These are phyloP conservation scores for Mystacornis crossleyi DNA, from an alignment of 2,113 vertebrate species.

Conservation along the genomic window DNA sequence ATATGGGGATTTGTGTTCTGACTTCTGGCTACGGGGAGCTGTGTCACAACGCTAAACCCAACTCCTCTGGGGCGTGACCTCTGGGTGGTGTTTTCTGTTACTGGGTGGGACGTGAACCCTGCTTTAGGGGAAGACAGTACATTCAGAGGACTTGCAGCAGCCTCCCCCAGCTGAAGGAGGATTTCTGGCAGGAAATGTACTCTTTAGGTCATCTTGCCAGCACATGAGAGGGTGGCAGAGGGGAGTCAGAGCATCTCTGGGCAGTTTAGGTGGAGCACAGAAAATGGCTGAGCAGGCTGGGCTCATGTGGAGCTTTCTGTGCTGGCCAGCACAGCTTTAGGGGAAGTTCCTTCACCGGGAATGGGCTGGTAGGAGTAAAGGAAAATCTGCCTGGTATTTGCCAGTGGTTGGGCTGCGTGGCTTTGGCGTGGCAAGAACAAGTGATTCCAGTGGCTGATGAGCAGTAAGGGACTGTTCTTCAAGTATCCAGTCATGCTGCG, in stretches of 20 bases:
- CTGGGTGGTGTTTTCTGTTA: not conserved
- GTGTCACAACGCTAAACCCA: accelerated
- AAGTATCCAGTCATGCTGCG: accelerated
- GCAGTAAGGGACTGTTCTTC: not conserved
- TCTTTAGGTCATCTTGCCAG: not conserved
- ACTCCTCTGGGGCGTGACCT: too few relatives aligned
- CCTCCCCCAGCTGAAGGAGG: not conserved
- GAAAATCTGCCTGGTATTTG: not conserved
- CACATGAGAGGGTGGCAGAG: not conserved
- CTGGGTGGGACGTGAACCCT: not conserved
- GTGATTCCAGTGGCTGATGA: not conserved
- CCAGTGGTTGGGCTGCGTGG: not conserved
- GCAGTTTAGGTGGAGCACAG: not conserved
- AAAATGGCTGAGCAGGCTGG: not conserved
- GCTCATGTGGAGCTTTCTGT: not conserved
- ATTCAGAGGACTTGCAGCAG: not conserved
- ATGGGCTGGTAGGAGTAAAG: not conserved
- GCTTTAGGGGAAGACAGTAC: not conserved
- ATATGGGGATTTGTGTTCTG: not conserved
- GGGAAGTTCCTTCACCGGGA: not conserved
- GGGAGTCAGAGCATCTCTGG: not conserved
- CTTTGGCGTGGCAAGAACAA: not conserved
- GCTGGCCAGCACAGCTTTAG: not conserved
- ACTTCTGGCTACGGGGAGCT: not conserved
- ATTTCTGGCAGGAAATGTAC: not conserved